phyloP scores from a whole-genome alignment of 2,797 vertebrate species.

The Botia almorhae region DNA sequence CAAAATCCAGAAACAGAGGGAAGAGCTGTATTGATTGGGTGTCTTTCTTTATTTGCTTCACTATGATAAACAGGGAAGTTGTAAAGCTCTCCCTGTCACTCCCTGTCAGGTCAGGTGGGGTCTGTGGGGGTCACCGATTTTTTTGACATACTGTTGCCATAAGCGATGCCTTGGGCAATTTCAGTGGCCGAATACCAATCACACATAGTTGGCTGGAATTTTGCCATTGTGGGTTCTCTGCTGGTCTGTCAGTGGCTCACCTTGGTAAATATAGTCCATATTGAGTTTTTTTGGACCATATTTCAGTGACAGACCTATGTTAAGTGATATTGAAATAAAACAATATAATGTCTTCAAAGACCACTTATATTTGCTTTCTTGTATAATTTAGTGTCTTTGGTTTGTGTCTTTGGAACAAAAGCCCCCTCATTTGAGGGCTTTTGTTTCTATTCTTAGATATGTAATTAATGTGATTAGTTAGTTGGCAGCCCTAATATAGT shows the following conservation, averaged over 20 bases:
- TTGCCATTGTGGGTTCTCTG: constrained; percentile 9
- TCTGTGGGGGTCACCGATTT: constrained; percentile 5
- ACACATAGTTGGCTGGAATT: constrained; percentile 1
- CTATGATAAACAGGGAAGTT: constrained; percentile 31
- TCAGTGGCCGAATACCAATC: constrained; percentile 31
- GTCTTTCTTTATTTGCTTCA: constrained; percentile 22
- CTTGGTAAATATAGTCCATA: neutral
- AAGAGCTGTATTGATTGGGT: constrained; percentile 54
- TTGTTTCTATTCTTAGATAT: too few species aligned
- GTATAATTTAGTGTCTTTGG: too few species aligned
- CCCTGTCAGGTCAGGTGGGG: constrained; percentile 15
- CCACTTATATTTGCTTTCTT: too few species aligned
- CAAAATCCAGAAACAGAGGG: constrained; percentile 5
- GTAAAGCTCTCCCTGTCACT: constrained; percentile 12
- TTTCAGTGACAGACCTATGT: neutral
- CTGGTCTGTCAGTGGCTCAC: constrained; percentile 29
- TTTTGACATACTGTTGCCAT: constrained; percentile 44
- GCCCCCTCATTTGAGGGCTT: too few species aligned
- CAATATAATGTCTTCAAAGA: neutral
- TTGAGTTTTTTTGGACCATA: neutral
- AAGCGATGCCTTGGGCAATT: constrained; percentile 52
- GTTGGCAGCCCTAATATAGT: too few species aligned
- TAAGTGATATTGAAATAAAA: neutral
- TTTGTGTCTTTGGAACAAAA: too few species aligned
- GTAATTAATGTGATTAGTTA: too few species aligned